Base-by-base conservation (phyloP, 2,888 invertebrate genomes). In the Brachypalpus laphriformis region DNA sequence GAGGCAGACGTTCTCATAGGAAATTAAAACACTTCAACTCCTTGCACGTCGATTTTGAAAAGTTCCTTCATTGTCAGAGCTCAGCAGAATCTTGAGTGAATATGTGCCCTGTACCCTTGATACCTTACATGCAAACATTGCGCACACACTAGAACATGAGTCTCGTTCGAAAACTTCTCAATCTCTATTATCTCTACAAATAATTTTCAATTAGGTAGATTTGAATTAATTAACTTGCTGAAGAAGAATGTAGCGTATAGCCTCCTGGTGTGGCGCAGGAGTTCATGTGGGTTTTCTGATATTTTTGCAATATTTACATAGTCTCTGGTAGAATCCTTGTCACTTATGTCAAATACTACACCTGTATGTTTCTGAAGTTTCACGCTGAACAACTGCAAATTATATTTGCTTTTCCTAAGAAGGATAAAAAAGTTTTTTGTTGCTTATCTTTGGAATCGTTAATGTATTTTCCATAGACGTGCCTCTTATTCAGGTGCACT, bases 131-230 rank as follows among this genome's bases (percentile, higher is more conserved):
- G 47, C 51, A 57, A 71, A 57, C 59, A 59, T 31, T 51, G 8
- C 25, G 34, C 40, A 40, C 56, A 56, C 34, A 34, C 56, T 16
- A 3, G 9, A 56, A 34, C 16, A 57, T 34, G 20, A 34, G 18
- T 51, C 61, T 45, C 28, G 40, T 42, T 56, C 59, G 59, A 59
- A 82, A 82, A 82, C 77, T 83, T 83, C 68, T 47, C 63, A 83
- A 83, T 83, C 83, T 90, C 89, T 89, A 88, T 88, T 88, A 88
- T 88, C 88, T 88, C 89, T 90, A 89, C 90, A 91, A 91, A 91
- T 91, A 91, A 91, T 91, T 90, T 91, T 91, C 91, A 91, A 91
- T 91, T 91, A 91, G 90, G 90, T 88, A 90, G 90, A 90, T 91
- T 91, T 91, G 90, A 91, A 91, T 91, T 90, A 91, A 90, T 90